Conservation (phyloP, 30 jellyfish, hydroid and myxozoan genomes). For the Aurelia coerulea region DNA sequence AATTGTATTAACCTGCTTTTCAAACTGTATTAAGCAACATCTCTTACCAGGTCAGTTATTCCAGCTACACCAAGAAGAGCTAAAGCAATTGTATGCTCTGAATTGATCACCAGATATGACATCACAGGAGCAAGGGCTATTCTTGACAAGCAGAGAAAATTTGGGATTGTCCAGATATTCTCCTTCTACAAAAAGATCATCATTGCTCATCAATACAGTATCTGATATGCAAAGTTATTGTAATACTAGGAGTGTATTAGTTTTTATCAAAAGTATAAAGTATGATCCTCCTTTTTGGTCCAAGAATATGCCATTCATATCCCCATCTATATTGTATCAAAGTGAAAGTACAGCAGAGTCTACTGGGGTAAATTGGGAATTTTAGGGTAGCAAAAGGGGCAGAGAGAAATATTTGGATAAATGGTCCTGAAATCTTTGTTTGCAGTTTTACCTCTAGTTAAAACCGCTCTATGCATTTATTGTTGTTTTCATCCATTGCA, state of each 20-base stretch:
- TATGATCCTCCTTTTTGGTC: not conserved
- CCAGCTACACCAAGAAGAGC: constrained; percentile 87
- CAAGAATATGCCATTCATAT: not conserved
- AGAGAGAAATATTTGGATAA: too few species aligned
- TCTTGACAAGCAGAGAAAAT: constrained; percentile 71
- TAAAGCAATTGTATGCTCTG: constrained; percentile 76
- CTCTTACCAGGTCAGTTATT: constrained; percentile 91
- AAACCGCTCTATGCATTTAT: too few species aligned
- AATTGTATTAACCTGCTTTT: too few species aligned
- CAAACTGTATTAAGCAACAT: not conserved
- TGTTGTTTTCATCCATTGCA: too few species aligned
- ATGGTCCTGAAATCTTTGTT: too few species aligned
- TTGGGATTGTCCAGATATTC: constrained; percentile 83
- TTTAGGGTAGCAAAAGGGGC: too few species aligned
- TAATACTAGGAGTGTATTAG: not conserved
- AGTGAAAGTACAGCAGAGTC: too few species aligned
- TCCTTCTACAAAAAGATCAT: constrained; percentile 51
- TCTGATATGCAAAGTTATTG: not conserved
- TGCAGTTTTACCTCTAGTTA: too few species aligned
- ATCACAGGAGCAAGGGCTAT: constrained; percentile 85
- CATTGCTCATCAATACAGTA: not conserved
- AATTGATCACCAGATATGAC: constrained; percentile 74
- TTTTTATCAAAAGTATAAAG: not conserved
- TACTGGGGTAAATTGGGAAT: too few species aligned
- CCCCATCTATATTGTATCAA: too few species aligned